A percentile compares a stretch with the other conserved stretches of the same genome.
Evolutionary conservation across 2,113 vertebrate genomes (phyloP).

Genomic region (Pomatorhinus ruficollis): DNA sequence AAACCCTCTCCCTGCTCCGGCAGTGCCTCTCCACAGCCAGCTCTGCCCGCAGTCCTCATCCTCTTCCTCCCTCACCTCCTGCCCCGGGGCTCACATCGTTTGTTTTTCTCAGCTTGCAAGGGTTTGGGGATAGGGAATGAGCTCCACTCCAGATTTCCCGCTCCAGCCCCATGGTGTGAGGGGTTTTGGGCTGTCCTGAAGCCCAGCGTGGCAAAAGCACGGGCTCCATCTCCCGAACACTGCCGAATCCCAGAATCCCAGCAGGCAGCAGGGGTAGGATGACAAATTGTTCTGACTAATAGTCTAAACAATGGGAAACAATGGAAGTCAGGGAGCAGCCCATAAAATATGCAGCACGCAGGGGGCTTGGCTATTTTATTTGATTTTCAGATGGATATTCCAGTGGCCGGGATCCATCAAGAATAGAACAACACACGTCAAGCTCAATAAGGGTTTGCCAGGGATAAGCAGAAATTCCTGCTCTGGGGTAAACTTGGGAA

Average conservation of each 20-base stretch:
- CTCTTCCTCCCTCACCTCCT: not conserved
- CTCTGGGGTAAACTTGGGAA: not conserved
- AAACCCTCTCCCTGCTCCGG: not conserved
- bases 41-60: not conserved
- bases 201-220: not conserved
- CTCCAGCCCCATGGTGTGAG: accelerated
- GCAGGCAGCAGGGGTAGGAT: conserved; percentile 43
- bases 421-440: conserved; percentile 44
- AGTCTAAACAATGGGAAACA: conserved; percentile 59
- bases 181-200: not conserved
- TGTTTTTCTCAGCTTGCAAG: not conserved
- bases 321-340: conserved; percentile 46
- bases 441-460: not conserved
- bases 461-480: not conserved
- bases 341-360: not conserved
- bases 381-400: conserved; percentile 60
- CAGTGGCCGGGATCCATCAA: conserved; percentile 31
- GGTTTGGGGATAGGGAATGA: not conserved
- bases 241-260: not conserved
- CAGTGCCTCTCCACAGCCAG: not conserved
- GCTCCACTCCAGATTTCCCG: not conserved
- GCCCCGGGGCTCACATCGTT: accelerated
- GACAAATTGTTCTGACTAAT: conserved; percentile 58
- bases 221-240: not conserved
- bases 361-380: conserved; percentile 24